Evolutionary conservation across 2,888 invertebrate genomes (phyloP).

Genomic region (Andrena haemorrhoa): DNA sequence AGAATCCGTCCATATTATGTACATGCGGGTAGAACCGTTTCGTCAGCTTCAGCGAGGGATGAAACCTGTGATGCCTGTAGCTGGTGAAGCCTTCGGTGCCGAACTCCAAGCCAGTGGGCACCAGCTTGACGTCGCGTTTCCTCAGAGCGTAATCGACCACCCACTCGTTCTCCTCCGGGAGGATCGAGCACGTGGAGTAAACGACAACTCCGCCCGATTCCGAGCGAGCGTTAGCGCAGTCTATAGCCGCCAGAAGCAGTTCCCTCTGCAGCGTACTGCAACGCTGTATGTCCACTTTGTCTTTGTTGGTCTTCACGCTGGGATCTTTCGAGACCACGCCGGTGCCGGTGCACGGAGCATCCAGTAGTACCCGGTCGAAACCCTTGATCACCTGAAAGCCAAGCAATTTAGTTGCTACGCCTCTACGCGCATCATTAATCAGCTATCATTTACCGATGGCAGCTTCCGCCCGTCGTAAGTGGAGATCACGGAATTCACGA

Average conservation of each 20-base stretch:
- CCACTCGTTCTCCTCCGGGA: slow-evolving; percentile 99
- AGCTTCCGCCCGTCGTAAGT: slow-evolving; percentile 96
- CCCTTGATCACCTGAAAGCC: slow-evolving; percentile 90
- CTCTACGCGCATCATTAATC: neutral
- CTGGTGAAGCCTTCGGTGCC: slow-evolving; percentile 97
- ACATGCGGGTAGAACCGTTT: slow-evolving; percentile 98
- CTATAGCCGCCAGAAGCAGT: slow-evolving; percentile 97
- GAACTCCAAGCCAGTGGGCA: slow-evolving; percentile 97
- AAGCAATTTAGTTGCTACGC: slow-evolving; percentile 8
- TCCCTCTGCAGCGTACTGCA: slow-evolving; percentile 97
- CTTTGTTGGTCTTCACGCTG: slow-evolving; percentile 97
- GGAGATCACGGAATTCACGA: slow-evolving; percentile 96
- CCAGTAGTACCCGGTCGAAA: slow-evolving; percentile 97
- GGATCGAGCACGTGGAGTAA: slow-evolving; percentile 99
- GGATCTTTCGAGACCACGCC: slow-evolving; percentile 99
- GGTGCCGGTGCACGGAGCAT: slow-evolving; percentile 99
- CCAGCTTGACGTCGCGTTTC: slow-evolving; percentile 96
- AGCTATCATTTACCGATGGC: slow-evolving; percentile 86
- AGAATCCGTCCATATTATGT: slow-evolving; percentile 99
- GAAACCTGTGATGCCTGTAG: slow-evolving; percentile 94
- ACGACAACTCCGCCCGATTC: slow-evolving; percentile 97
- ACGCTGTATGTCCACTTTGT: slow-evolving; percentile 94
- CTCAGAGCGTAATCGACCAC: slow-evolving; percentile 98
- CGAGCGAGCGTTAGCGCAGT: slow-evolving; percentile 96
- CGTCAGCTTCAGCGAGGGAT: slow-evolving; percentile 95